Conservation (phyloP, 2,888 invertebrate genomes). For the Caenorhabditis sp. region DNA sequence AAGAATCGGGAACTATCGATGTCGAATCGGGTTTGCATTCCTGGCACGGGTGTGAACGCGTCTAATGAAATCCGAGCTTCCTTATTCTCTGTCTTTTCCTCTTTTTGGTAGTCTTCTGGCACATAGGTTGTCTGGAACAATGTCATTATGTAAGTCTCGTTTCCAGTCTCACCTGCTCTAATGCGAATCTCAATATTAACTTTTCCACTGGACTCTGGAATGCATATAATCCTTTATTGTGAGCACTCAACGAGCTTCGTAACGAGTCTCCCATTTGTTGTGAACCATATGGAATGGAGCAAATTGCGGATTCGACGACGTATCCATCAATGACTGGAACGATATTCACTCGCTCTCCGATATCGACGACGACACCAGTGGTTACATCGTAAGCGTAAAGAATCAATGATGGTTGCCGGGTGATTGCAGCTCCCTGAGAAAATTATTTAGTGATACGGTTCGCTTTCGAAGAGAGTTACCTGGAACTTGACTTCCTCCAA, state of each 20-base stretch:
- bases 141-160: neutral
- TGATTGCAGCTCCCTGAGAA: conserved; percentile 84
- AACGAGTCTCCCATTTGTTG: conserved; percentile 84
- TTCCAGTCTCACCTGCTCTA: conserved; percentile 84
- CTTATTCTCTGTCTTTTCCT: conserved; percentile 73
- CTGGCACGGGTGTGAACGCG: conserved; percentile 59
- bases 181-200: conserved; percentile 85
- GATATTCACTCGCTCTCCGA: conserved; percentile 86
- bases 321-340: conserved; percentile 86
- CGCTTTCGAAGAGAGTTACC: conserved; percentile 30
- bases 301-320: conserved; percentile 85
- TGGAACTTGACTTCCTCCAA: conserved; percentile 78
- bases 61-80: conserved; percentile 67
- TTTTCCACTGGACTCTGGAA: conserved; percentile 85
- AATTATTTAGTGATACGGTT: neutral
- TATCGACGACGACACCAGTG: conserved; percentile 86
- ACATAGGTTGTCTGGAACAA: conserved; percentile 84
- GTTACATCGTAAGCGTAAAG: conserved; percentile 86
- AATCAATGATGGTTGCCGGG: conserved; percentile 86
- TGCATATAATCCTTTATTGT: conserved; percentile 82
- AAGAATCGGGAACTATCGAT: conserved; percentile 85
- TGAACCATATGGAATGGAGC: conserved; percentile 86
- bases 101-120: conserved; percentile 84
- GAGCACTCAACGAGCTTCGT: conserved; percentile 71
- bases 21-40: conserved; percentile 68